These are phyloP conservation scores for Sarcophaga carnaria DNA, from an alignment of 2,888 invertebrate species.

Conservation along the genomic window DNA sequence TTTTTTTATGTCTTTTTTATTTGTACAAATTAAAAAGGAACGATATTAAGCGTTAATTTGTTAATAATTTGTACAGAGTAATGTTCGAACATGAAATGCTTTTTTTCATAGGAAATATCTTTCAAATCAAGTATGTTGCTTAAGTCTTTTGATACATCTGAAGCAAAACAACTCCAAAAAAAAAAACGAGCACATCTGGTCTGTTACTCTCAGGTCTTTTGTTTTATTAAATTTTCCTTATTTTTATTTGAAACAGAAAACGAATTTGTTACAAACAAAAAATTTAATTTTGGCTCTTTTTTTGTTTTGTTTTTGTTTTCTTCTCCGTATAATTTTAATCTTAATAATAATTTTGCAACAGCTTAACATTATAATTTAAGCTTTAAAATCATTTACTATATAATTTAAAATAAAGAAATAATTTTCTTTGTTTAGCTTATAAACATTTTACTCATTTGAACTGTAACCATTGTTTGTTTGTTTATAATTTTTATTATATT, in stretches of 20 bases:
- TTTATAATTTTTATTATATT: slow-evolving; percentile 1
- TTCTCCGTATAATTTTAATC: slow-evolving; percentile 27
- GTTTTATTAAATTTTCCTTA: slow-evolving; percentile 3
- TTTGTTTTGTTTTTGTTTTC: slow-evolving; percentile 37
- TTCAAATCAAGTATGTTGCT: slow-evolving; percentile 21
- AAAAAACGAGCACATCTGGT: neutral
- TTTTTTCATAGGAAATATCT: slow-evolving; percentile 8
- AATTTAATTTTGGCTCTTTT: neutral
- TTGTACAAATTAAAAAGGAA: neutral
- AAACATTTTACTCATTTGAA: slow-evolving; percentile 62
- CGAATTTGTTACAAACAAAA: neutral
- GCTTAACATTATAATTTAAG: slow-evolving; percentile 50
- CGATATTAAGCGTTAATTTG: slow-evolving; percentile 45
- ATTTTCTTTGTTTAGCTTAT: slow-evolving; percentile 53
- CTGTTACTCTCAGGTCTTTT: neutral
- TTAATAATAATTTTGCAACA: slow-evolving; percentile 39
- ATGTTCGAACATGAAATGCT: neutral
- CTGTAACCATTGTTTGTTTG: slow-evolving; percentile 50
- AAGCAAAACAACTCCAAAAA: neutral
- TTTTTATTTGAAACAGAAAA: neutral
- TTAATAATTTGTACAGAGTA: slow-evolving; percentile 29
- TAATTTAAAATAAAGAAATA: slow-evolving; percentile 39
- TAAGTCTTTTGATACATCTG: neutral
- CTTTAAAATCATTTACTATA: slow-evolving; percentile 44
- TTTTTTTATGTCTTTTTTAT: neutral